These are phyloP conservation scores for Dicrurus megarhynchus DNA, from an alignment of 2,113 vertebrate species.

Conservation along the genomic window DNA sequence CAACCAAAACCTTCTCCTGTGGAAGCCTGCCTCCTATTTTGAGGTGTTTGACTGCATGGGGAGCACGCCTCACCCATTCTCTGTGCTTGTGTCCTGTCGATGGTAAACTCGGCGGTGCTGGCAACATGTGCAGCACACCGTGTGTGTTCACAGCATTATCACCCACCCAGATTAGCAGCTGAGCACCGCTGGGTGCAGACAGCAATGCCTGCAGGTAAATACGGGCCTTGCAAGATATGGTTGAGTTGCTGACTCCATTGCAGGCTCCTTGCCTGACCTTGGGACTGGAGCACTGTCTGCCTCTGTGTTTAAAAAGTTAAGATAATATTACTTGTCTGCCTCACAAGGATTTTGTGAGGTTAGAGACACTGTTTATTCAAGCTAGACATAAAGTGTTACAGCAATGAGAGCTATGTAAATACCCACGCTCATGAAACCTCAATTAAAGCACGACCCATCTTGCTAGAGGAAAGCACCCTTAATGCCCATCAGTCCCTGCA, in stretches of 20 bases:
- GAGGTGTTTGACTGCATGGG: background rate
- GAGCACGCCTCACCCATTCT: background rate
- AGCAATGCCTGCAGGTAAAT: background rate
- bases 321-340: conserved; percentile 27
- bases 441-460: background rate
- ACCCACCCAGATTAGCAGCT: background rate
- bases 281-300: conserved; percentile 14
- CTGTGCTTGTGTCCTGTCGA: accelerated
- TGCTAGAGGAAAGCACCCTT: background rate
- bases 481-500: background rate
- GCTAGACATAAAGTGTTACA: background rate
- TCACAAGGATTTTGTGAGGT: background rate
- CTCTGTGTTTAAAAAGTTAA: background rate
- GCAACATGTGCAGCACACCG: background rate
- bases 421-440: background rate
- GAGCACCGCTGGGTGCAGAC: background rate
- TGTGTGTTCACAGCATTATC: background rate
- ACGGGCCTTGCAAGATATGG: background rate
- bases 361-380: background rate
- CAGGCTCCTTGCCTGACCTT: conserved; percentile 33
- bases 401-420: background rate
- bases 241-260: background rate
- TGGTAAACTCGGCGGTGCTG: background rate
- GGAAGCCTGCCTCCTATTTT: background rate
- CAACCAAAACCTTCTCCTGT: background rate